phyloP scores from a whole-genome alignment of 2,888 invertebrate species.

The Criorhina ranunculi region DNA sequence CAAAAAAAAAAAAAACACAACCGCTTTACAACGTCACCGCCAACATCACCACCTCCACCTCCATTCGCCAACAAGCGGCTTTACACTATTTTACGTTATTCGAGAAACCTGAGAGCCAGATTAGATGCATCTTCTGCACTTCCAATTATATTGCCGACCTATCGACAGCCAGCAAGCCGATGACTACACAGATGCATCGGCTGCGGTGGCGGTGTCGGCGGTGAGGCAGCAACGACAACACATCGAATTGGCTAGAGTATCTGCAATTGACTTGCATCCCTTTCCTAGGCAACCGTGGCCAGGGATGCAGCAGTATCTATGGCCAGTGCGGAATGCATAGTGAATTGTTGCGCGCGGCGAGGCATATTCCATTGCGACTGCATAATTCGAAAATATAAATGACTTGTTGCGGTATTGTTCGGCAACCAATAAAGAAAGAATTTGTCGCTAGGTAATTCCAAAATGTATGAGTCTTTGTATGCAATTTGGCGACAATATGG shows the following conservation, averaged over 20 bases:
- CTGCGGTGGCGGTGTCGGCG: conserved; percentile 25
- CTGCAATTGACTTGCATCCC: conserved; percentile 68
- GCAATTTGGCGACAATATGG: conserved; percentile 48
- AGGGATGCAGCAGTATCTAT: conserved; percentile 49
- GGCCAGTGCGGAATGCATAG: conserved; percentile 55
- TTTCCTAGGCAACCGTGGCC: conserved; percentile 47
- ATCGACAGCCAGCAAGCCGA: conserved; percentile 71
- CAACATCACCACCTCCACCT: conserved; percentile 48
- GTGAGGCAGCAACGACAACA: conserved; percentile 35
- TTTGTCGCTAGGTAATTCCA: conserved; percentile 79
- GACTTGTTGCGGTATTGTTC: conserved; percentile 79
- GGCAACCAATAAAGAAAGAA: conserved; percentile 78
- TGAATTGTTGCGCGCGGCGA: conserved; percentile 46
- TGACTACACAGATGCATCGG: conserved; percentile 38
- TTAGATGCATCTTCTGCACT: conserved; percentile 76
- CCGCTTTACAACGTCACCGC: conserved; percentile 47
- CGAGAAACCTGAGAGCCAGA: conserved; percentile 70
- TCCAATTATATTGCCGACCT: conserved; percentile 77
- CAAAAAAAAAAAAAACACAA: no score
- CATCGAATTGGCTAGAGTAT: conserved; percentile 48
- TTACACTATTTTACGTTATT: conserved; percentile 70
- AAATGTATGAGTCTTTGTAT: conserved; percentile 77
- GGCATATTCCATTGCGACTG: conserved; percentile 72
- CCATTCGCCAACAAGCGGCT: conserved; percentile 46
- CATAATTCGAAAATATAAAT: conserved; percentile 78